Evolutionary conservation across 2,888 invertebrate species (phyloP), one percentile per base, ranked within the genome.

Genomic region (Mongoloraphidia duomilia): DNA sequence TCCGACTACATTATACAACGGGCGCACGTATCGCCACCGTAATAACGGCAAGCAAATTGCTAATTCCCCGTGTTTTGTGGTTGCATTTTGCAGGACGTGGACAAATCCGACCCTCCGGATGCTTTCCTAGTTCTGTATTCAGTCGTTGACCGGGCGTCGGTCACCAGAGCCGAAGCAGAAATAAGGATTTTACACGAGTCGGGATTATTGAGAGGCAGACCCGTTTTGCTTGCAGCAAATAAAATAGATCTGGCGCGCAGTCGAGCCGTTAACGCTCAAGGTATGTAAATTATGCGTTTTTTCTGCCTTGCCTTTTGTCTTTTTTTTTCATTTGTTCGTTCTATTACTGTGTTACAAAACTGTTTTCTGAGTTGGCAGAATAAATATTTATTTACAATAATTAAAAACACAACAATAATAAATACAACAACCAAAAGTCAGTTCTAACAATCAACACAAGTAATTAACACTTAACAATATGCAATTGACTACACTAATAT

Each of bases 171-270:
- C 8, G 88, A 88, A 63, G 82, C 82, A 58, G 84, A 88, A 57
- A 64, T 93, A 50, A 79, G 81, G 43, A 75, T 82, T 59, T 73
- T 93, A 34, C 79, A 86, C 62, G 88, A 88, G 66, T 77, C 79
- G 62, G 89, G 88, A 63, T 74, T 88, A 65, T 73, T 85, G 52
- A 71, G 87, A 49, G 74, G 80, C 34, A 73, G 86, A 57, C 87
- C 93, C 0, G 83, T 86, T 40, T 83, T 95, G 53, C 72, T 95
- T 47, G 92, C 92, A 14, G 94, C 83, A 46, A 95, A 94, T 70
- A 95, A 95, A 73, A 88, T 92, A 55, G 94, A 95, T 70, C 74
- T 95, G 62, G 94, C 90, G 35, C 76, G 94, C 57, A 87, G 90
- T 63, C 77, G 93, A 63, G 83, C 86, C 33, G 88, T 95, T 43